Conservation (phyloP, 2,797 vertebrate species). For the Phoebastria nigripes region DNA sequence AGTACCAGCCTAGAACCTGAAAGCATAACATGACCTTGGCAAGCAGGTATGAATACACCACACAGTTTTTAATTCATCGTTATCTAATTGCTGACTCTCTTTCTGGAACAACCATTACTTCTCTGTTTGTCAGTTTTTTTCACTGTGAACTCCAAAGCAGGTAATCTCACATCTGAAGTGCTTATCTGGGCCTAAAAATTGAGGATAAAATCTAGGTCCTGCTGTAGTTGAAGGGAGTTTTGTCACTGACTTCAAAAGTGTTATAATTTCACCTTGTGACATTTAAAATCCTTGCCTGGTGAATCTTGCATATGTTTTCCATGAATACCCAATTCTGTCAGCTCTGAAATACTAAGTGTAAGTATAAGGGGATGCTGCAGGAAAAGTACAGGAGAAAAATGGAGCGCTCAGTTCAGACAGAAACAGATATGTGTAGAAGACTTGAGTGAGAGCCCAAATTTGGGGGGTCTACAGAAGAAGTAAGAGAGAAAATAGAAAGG, state of each 20-base stretch:
- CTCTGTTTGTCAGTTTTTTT: not conserved
- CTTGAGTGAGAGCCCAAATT: not conserved
- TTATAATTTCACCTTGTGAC: slow-evolving; percentile 40
- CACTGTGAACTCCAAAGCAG: not conserved
- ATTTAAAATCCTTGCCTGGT: slow-evolving; percentile 22
- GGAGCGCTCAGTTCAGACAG: not conserved
- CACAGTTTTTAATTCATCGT: not conserved
- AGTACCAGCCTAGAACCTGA: not conserved
- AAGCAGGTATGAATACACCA: not conserved
- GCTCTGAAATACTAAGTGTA: not conserved
- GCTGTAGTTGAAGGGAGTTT: not conserved
- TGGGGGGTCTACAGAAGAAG: not conserved
- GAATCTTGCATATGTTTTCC: slow-evolving; percentile 6
- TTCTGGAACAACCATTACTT: not conserved
- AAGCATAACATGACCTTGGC: not conserved
- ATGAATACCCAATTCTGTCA: slow-evolving; percentile 56
- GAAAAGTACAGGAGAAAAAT: not conserved
- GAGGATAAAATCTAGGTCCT: slow-evolving; percentile 47
- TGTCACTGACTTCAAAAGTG: slow-evolving; percentile 42
- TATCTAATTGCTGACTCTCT: not conserved
- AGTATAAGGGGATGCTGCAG: not conserved
- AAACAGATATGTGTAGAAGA: not conserved
- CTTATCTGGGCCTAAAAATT: not conserved
- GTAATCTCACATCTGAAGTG: not conserved
- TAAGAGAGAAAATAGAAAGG: not conserved